These are phyloP conservation scores for Sarcophaga subvicina DNA, from an alignment of 2,888 invertebrate genomes.

Conservation along the genomic window DNA sequence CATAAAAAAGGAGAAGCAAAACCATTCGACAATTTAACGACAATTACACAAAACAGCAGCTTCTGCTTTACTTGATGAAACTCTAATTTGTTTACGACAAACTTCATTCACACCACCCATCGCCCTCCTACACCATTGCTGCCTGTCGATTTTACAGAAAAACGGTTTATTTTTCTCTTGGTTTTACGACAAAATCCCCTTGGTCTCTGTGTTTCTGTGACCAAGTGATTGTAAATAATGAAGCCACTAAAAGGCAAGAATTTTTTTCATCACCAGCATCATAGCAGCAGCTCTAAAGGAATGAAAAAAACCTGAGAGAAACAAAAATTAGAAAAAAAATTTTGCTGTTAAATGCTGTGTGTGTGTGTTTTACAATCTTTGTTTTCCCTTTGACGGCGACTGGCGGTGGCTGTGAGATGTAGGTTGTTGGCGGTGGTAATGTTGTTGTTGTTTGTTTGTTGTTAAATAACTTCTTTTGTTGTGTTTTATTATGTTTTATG, in stretches of 20 bases:
- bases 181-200: background rate
- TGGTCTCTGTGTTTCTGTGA: background rate
- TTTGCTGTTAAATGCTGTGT: background rate
- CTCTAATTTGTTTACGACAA: background rate
- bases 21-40: background rate
- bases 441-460: conserved; percentile 1
- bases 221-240: background rate
- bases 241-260: background rate
- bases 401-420: too few species aligned
- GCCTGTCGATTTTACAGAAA: too few species aligned
- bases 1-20: background rate
- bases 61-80: background rate
- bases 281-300: background rate
- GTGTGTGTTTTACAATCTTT: background rate
- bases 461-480: conserved; percentile 33
- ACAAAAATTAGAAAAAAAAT: background rate
- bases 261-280: background rate
- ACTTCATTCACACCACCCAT: background rate
- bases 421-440: too few species aligned
- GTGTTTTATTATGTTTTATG: conserved; percentile 1
- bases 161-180: background rate
- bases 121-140: too few species aligned
- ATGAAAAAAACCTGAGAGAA: background rate
- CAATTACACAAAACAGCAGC: background rate
- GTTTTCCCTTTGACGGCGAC: too few species aligned